phyloP scores from a whole-genome alignment of 2,113 vertebrate species.

The Kobus ellipsiprymnus region DNA sequence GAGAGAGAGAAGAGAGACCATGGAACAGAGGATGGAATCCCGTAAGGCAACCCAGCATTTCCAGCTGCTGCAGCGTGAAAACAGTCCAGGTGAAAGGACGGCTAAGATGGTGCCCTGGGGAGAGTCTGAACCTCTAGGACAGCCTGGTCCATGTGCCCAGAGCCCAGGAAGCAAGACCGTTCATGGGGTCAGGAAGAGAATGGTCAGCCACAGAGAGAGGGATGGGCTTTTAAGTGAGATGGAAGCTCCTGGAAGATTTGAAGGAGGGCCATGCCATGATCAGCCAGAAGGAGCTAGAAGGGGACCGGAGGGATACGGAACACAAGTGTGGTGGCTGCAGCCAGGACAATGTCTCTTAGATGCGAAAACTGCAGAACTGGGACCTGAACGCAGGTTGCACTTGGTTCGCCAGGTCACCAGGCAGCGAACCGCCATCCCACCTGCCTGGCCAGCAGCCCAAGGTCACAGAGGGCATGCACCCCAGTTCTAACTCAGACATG shows the following conservation, averaged over 20 bases:
- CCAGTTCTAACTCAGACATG: not conserved
- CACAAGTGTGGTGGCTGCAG: too few relatives aligned
- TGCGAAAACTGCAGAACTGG: not conserved
- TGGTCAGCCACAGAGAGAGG: not conserved
- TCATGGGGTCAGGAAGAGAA: not conserved
- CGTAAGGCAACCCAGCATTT: fast-evolving
- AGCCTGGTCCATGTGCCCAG: not conserved
- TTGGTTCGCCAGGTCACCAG: not conserved
- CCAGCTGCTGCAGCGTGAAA: not conserved
- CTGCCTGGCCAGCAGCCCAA: not conserved
- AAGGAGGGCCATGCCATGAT: not conserved
- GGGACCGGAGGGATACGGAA: fast-evolving
- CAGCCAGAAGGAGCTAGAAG: not conserved
- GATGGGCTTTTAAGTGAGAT: not conserved
- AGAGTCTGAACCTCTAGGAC: not conserved
- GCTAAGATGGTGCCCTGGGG: not conserved
- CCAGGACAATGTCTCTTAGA: too few relatives aligned
- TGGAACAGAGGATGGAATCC: not conserved
- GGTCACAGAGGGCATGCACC: not conserved
- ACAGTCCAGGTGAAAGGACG: not conserved
- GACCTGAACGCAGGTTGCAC: not conserved
- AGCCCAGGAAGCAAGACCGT: not conserved
- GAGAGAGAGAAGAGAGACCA: not conserved
- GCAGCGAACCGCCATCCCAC: not conserved
- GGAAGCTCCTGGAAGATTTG: not conserved